A percentile compares a stretch with the other conserved stretches of the same genome.
Conservation (phyloP, 2,113 vertebrate genomes). For the Oceanites oceanicus region DNA sequence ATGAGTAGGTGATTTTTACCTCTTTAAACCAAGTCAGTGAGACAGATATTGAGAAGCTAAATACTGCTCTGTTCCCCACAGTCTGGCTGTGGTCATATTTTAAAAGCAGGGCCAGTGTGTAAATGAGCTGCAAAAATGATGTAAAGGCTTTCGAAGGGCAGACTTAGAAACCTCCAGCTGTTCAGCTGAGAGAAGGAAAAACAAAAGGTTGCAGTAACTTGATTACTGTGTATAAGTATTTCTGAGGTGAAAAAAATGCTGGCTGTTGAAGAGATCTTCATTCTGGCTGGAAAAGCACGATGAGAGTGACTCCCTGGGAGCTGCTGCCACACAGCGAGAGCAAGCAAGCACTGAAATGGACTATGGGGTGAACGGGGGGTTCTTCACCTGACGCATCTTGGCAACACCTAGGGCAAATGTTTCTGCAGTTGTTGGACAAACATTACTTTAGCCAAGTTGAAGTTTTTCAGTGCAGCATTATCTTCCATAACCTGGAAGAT, state of each 20-base stretch:
- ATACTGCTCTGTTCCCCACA: not conserved
- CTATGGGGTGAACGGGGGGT: rapidly evolving
- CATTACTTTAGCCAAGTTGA: not conserved
- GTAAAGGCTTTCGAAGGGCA: not conserved
- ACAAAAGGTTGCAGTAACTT: not conserved
- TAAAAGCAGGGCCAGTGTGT: not conserved
- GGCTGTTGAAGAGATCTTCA: not conserved
- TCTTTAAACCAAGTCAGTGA: slow-evolving; percentile 7
- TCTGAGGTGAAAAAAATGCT: not conserved
- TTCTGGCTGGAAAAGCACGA: not conserved
- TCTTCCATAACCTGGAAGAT: not conserved
- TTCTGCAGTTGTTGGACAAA: not conserved
- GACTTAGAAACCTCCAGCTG: slow-evolving; percentile 31
- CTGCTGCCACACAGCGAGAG: rapidly evolving
- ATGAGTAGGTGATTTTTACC: slow-evolving; percentile 28
- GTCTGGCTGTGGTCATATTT: slow-evolving; percentile 6
- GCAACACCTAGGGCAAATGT: not conserved
- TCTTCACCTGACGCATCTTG: not conserved
- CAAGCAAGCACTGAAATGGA: not conserved
- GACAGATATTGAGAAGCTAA: slow-evolving; percentile 10
- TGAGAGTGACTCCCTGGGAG: not conserved
- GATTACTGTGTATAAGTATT: not conserved
- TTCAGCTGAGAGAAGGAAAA: slow-evolving; percentile 7
- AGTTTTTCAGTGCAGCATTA: not conserved
- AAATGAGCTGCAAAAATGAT: slow-evolving; percentile 38